Evolutionary conservation across 2,888 invertebrate genomes (phyloP).

Genomic region (Phasia obesa): DNA sequence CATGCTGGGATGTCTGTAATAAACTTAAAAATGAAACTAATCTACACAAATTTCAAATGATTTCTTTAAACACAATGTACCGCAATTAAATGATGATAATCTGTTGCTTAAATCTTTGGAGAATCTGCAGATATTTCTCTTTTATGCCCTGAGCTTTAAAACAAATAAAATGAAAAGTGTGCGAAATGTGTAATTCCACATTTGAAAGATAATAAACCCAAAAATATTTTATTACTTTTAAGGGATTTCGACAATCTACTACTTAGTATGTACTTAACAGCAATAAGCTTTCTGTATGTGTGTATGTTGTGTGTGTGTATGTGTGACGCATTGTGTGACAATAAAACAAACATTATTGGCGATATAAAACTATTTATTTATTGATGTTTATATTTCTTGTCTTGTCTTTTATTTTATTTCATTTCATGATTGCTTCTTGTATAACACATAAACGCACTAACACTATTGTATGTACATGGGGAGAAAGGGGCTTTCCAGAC

Average conservation of each 20-base stretch:
- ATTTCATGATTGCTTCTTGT: conserved; percentile 16
- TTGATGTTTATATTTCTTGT: conserved; percentile 50
- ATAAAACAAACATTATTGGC: conserved; percentile 58
- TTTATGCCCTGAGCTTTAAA: not conserved
- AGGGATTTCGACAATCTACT: conserved; percentile 55
- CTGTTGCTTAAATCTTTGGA: not conserved
- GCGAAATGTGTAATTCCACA: conserved; percentile 17
- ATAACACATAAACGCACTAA: not conserved
- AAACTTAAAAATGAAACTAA: too few species aligned
- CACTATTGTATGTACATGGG: not conserved
- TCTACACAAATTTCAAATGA: too few species aligned
- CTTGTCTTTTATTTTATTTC: not conserved
- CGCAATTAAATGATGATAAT: too few species aligned
- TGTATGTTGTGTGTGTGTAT: not conserved
- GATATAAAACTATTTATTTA: conserved; percentile 66
- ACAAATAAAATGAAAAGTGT: not conserved
- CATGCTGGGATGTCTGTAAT: too few species aligned
- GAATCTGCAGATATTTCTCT: not conserved
- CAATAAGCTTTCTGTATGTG: conserved; percentile 33
- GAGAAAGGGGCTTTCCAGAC: not conserved
- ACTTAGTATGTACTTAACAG: conserved; percentile 58
- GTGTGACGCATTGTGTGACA: conserved; percentile 42
- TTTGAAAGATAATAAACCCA: conserved; percentile 54
- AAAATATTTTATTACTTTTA: conserved; percentile 53
- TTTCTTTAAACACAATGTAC: too few species aligned